A percentile compares a stretch with the other conserved stretches of the same genome.
phyloP scores from a whole-genome alignment of 1,140 invertebrate species.

The Bradynema listronoti region DNA sequence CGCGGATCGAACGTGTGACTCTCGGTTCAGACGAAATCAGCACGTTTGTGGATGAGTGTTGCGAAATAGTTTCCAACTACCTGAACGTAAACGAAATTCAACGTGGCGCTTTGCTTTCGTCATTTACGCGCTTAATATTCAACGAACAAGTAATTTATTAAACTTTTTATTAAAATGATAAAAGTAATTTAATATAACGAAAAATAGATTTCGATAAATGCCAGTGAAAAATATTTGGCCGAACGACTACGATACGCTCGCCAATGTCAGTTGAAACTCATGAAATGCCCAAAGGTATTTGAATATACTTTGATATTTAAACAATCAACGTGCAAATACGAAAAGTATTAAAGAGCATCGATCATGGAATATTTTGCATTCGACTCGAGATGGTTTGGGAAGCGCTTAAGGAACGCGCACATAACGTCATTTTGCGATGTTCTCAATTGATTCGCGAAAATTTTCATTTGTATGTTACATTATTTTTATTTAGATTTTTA shows the following conservation, averaged over 20 bases:
- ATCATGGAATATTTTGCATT: constrained; percentile 26
- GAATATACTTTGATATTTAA: too few species aligned
- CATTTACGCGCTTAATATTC: constrained; percentile 22
- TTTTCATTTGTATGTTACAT: constrained; percentile 26
- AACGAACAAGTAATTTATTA: constrained; percentile 22
- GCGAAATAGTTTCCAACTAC: constrained; percentile 12
- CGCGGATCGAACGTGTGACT: constrained; percentile 15
- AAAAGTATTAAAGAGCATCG: constrained; percentile 20
- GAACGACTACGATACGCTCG: constrained; percentile 21
- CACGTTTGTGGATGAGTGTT: constrained; percentile 19
- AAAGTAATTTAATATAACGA: not conserved
- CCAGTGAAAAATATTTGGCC: constrained; percentile 31
- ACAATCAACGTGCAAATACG: too few species aligned
- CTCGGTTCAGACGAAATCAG: constrained; percentile 19
- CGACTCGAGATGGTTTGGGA: constrained; percentile 27
- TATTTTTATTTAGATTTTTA: not conserved
- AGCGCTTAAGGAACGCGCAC: constrained; percentile 23
- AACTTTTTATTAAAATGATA: not conserved
- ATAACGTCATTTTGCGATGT: constrained; percentile 26
- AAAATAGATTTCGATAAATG: constrained; percentile 23
- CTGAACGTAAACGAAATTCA: constrained; percentile 25
- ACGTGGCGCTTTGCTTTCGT: constrained; percentile 10
- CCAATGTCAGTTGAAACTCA: constrained; percentile 25
- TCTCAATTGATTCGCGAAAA: constrained; percentile 31
- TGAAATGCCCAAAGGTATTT: constrained; percentile 30